Conservation (phyloP, 2,888 invertebrate genomes). For the Lochmaea capreae region DNA sequence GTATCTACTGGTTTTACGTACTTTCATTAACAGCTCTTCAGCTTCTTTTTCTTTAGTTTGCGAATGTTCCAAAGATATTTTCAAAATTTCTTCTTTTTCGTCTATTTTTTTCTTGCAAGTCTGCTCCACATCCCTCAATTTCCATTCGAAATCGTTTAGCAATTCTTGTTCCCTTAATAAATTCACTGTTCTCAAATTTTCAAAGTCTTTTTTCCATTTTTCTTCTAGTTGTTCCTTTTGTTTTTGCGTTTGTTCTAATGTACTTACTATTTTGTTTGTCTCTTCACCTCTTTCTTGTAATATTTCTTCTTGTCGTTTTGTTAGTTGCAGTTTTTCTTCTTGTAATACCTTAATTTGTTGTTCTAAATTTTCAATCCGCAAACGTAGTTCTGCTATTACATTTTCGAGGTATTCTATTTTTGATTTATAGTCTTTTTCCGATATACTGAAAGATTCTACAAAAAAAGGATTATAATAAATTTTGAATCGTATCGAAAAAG, state of each 20-base stretch:
- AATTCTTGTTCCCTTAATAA: slow-evolving; percentile 79
- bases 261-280: slow-evolving; percentile 69
- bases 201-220: slow-evolving; percentile 77
- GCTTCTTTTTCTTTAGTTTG: slow-evolving; percentile 62
- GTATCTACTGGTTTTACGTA: too few species aligned
- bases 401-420: slow-evolving; percentile 66
- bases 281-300: slow-evolving; percentile 66
- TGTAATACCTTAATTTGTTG: slow-evolving; percentile 66
- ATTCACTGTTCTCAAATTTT: slow-evolving; percentile 75
- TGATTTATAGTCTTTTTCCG: slow-evolving; percentile 59
- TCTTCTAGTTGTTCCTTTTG: slow-evolving; percentile 71
- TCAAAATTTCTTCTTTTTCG: slow-evolving; percentile 71
- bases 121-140: slow-evolving; percentile 80
- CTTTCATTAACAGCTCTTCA: slow-evolving; percentile 62
- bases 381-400: slow-evolving; percentile 66
- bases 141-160: slow-evolving; percentile 87
- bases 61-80: slow-evolving; percentile 63
- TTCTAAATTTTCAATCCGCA: slow-evolving; percentile 68
- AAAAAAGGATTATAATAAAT: slow-evolving; percentile 23
- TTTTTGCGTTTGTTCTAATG: slow-evolving; percentile 72
- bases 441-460: slow-evolving; percentile 57
- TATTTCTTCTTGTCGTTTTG: slow-evolving; percentile 61
- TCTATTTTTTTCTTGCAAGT: slow-evolving; percentile 73
- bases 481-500: too few species aligned
- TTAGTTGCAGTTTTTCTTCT: slow-evolving; percentile 66